A percentile compares a stretch with the other conserved stretches of the same genome.
phyloP scores from a whole-genome alignment of 2,113 vertebrate species.

The Amphilophus citrinellus region DNA sequence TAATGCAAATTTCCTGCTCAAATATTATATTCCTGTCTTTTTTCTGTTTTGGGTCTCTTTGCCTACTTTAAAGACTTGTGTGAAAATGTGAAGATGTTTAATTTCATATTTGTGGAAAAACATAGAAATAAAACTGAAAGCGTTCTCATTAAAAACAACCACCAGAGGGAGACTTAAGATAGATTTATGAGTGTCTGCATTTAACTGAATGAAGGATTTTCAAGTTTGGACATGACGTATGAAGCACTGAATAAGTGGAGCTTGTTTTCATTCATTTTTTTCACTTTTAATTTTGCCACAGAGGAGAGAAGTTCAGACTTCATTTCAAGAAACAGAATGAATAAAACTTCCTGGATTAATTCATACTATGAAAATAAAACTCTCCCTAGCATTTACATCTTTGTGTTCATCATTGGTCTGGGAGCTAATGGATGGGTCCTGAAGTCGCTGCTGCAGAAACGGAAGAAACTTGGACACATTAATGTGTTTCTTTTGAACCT shows the following conservation, averaged over 20 bases:
- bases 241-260: background rate
- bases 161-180: background rate
- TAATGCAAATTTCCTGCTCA: background rate
- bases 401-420: slow-evolving; percentile 80
- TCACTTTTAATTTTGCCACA: fast-evolving
- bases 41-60: background rate
- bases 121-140: background rate
- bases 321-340: no score
- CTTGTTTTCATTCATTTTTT: background rate
- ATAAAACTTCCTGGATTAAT: fast-evolving
- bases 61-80: background rate
- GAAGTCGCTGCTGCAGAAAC: slow-evolving; percentile 58
- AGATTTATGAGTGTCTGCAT: background rate
- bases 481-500: slow-evolving; percentile 84
- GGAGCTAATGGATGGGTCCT: slow-evolving; percentile 77
- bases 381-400: slow-evolving; percentile 76
- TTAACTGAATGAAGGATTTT: background rate
- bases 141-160: background rate
- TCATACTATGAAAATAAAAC: slow-evolving; percentile 60
- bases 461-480: slow-evolving; percentile 63
- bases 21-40: background rate
- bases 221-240: background rate
- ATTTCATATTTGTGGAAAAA: background rate
- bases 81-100: background rate
- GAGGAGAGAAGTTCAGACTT: background rate